Evolutionary conservation across 2,888 invertebrate genomes (phyloP), one percentile per base, ranked within the genome.

Genomic region (Stratiomys singularior): DNA sequence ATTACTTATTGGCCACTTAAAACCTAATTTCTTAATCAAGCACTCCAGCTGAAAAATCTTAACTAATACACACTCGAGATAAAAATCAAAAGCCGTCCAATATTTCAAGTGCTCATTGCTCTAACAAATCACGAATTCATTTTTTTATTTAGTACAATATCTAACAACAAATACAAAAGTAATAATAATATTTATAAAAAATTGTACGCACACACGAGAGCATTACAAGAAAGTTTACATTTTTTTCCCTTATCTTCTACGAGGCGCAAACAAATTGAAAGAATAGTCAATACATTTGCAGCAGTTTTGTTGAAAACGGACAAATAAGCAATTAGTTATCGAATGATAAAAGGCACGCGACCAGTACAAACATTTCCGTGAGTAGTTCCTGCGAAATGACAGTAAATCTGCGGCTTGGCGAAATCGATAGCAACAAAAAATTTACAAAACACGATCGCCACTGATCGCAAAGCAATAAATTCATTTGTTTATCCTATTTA

Each of bases 111-210:
- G 60, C 3, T 60, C 60, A 60, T 60, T 60, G 60, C 60, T 60
- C 25, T 1, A 23, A 23, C 25, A 60, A 60, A 23, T 60, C 60
- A n/a, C 23, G 25, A 25, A 60, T 60, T 21, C 52, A 52, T 60
- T 60, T 60, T 60, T 60, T 60, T 60, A 60, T 60, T 60, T 25
- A 25, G 25, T 60, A 23, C 15, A 60, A 64, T 15, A 64, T 64
- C 64, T 64, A 64, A 64, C n/a, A 64, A 64, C 64, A 64, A 64
- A 64, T 64, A 64, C 64, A 64, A 64, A 64, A 64, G n/a, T n/a
- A 37, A 37, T 37, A 37, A 37, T 37, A 37, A 37, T 5, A n/a
- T n/a, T n/a, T n/a, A n/a, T 5, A 37, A 37, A 5, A 9, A 9
- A 5, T 37, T 37, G 3, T 37, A 28, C n/a, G 60, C 60, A 4